These are phyloP conservation scores for Sphecodes monilicornis DNA, from an alignment of 2,888 invertebrate genomes.

Conservation along the genomic window DNA sequence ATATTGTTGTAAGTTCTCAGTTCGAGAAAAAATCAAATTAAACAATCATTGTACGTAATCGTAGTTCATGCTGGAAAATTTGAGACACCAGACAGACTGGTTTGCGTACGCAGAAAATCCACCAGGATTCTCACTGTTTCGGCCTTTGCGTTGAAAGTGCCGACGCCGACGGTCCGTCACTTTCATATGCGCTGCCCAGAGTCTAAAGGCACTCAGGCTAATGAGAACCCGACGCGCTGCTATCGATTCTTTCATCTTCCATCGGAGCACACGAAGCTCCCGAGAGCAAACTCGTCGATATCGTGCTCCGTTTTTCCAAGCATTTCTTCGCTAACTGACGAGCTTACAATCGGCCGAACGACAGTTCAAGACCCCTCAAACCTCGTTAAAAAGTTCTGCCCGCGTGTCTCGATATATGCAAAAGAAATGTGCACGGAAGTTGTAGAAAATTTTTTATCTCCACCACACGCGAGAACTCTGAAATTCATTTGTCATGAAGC, in stretches of 20 bases:
- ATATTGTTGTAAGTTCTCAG: no score
- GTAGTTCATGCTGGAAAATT: not conserved
- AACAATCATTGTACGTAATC: not conserved
- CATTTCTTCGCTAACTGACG: not conserved
- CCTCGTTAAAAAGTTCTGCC: not conserved
- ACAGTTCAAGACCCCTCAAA: not conserved
- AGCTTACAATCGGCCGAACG: constrained; percentile 1
- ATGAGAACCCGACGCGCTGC: constrained; percentile 72
- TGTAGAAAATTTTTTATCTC: no score
- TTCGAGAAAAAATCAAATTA: no score
- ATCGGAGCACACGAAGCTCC: constrained; percentile 39
- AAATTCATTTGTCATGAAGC: no score
- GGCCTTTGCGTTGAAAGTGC: constrained; percentile 40
- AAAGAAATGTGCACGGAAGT: no score
- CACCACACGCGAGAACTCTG: accelerated
- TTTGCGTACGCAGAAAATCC: constrained; percentile 11
- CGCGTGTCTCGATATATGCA: no score
- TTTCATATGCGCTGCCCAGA: constrained; percentile 73
- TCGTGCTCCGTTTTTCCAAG: constrained; percentile 21
- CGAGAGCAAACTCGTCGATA: not conserved
- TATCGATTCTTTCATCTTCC: constrained; percentile 73
- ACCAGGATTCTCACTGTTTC: constrained; percentile 31
- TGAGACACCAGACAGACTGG: not conserved
- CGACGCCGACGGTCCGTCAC: constrained; percentile 51
- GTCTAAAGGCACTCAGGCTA: constrained; percentile 76